phyloP scores from a whole-genome alignment of 2,888 invertebrate genomes.

The Baronia brevicornis region DNA sequence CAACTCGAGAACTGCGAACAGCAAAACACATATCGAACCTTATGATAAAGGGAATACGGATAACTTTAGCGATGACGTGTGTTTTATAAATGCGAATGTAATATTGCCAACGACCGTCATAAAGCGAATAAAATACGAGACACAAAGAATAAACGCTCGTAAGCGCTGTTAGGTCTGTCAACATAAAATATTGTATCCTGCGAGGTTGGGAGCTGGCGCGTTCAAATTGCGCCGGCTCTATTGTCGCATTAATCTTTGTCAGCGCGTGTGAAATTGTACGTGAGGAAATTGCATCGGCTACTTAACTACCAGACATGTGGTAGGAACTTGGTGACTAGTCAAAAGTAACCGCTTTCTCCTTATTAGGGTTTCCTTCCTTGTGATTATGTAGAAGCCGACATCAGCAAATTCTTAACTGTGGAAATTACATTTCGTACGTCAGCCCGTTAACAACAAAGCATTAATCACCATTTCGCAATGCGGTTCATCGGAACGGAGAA shows the following conservation, averaged over 20 bases:
- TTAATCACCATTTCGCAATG: too few species aligned
- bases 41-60: conserved; percentile 27
- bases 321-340: conserved; percentile 9
- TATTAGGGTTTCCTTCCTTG: too few species aligned
- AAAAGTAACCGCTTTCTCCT: conserved; percentile 1
- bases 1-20: conserved; percentile 27
- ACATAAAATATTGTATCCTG: conserved; percentile 75
- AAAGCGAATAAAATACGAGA: conserved; percentile 75
- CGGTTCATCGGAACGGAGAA: too few species aligned
- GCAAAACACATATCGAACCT: conserved; percentile 16
- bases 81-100: conserved; percentile 21
- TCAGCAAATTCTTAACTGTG: too few species aligned
- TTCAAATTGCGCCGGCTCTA: conserved; percentile 66
- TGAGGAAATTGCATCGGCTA: conserved; percentile 29
- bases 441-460: too few species aligned
- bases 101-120: conserved; percentile 58
- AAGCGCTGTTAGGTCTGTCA: conserved; percentile 75
- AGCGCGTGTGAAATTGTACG: conserved; percentile 60
- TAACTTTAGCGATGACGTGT: conserved; percentile 23
- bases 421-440: too few species aligned
- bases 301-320: conserved; percentile 11
- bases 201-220: conserved; percentile 53
- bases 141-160: conserved; percentile 75
- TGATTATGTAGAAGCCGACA: too few species aligned
- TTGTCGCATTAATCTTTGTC: conserved; percentile 66